Conservation (phyloP, 2,113 vertebrate species). For the Lepus europaeus region DNA sequence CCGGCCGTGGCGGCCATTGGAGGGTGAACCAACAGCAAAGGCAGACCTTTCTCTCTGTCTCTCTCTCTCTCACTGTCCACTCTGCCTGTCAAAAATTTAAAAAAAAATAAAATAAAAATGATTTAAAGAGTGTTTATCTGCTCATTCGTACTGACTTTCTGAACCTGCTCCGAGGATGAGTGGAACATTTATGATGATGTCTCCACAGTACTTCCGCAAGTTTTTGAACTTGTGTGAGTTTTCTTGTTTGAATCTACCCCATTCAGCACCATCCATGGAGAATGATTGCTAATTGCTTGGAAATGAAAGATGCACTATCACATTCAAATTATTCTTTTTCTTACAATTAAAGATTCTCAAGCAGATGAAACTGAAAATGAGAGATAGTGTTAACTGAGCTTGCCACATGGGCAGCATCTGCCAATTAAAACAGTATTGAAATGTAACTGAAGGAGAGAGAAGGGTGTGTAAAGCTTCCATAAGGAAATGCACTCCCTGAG, state of each 20-base stretch:
- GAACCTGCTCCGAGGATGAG: neutral
- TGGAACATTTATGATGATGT: neutral
- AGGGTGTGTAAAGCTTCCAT: neutral
- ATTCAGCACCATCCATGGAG: conserved; percentile 8
- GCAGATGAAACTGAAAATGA: conserved; percentile 33
- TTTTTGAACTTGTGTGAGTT: neutral
- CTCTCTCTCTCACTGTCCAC: too few species aligned
- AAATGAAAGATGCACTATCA: conserved; percentile 27
- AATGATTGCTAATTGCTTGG: conserved; percentile 39
- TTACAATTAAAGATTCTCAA: conserved; percentile 6
- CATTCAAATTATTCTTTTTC: conserved; percentile 33
- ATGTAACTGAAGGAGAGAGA: neutral
- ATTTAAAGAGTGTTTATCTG: neutral
- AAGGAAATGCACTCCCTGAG: neutral
- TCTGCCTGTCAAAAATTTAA: too few species aligned
- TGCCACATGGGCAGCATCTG: neutral
- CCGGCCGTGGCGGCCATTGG: too few species aligned
- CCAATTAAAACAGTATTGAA: conserved; percentile 3
- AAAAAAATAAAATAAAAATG: too few species aligned
- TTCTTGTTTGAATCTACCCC: neutral
- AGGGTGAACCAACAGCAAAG: too few species aligned
- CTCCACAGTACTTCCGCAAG: neutral
- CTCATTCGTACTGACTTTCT: neutral
- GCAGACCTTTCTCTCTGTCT: too few species aligned
- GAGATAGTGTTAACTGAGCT: neutral